phyloP scores from a whole-genome alignment of 2,797 vertebrate species.

The Pteronotus mesoamericanus region DNA sequence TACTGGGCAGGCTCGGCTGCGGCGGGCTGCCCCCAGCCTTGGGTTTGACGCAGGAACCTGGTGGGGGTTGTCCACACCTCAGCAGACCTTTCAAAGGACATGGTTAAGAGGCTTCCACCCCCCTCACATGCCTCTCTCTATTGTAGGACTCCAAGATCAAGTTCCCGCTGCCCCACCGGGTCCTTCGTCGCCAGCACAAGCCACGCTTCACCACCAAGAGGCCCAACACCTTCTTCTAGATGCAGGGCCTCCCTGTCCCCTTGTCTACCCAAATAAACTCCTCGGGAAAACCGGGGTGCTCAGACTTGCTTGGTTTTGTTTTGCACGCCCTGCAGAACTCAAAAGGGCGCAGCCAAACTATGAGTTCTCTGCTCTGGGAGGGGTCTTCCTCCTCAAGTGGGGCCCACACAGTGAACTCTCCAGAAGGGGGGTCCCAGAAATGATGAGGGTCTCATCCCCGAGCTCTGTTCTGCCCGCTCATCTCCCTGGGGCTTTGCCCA shows the following conservation, averaged over 20 bases:
- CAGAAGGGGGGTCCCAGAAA: neutral
- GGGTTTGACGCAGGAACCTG: conserved; percentile 6
- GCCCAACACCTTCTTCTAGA: conserved; percentile 97
- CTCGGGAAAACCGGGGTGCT: fast-evolving
- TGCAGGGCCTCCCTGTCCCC: neutral
- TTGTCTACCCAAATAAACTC: conserved; percentile 29
- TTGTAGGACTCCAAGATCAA: conserved; percentile 82
- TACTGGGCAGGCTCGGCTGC: neutral
- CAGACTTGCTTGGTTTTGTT: neutral
- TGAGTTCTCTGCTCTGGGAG: neutral
- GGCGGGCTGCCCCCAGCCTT: neutral
- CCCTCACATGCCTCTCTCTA: fast-evolving
- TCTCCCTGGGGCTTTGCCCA: neutral
- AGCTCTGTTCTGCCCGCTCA: neutral
- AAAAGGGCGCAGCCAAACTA: neutral
- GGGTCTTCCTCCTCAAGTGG: neutral
- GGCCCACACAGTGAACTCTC: neutral
- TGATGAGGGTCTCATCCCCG: too few species aligned
- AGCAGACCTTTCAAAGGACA: neutral
- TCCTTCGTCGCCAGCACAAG: conserved; percentile 96
- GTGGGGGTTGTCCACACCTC: neutral
- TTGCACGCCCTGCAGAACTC: neutral
- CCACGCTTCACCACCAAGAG: conserved; percentile 99
- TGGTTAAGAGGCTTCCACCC: neutral
- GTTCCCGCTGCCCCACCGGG: conserved; percentile 97